Evolutionary conservation across 2,888 invertebrate genomes (phyloP), one percentile per base, ranked within the genome.

Genomic region (Chymomyza procnemis): DNA sequence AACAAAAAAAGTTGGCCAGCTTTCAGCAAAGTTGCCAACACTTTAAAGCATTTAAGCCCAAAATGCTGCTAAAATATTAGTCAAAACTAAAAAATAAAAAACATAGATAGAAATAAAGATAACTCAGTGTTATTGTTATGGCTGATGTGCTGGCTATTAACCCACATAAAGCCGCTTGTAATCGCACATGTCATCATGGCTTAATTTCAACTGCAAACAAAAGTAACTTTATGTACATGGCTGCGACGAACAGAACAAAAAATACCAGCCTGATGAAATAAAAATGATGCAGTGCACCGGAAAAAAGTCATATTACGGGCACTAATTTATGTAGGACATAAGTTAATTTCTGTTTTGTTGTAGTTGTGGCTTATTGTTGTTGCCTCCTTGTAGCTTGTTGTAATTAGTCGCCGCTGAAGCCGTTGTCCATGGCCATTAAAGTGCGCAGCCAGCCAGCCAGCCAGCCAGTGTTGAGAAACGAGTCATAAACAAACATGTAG

Each of bases 271-370:
- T 26, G 26, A 26, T 26, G 26, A 26, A 26, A 26, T 26, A 41
- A 41, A 41, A 41, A 41, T 41, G 34, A 41, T 14, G 34, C 34
- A 41, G 41, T 34, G 60, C 14, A n/a, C 60, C 61, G 69, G 68
- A 78, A 85, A 18, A 74, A 77, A 79, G 71, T 81, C 76, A 69
- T 72, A 78, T 79, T 66, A 74, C 72, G 64, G 64, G 64, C 61
- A 71, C 69, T 80, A 79, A 85, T 85, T 87, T 87, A 85, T 85
- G 84, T 71, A 73, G 76, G 79, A 85, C 86, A 87, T 85, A 87
- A 85, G 87, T 80, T 87, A 71, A 82, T 75, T 82, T 81, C 73
- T 80, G 80, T 77, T 87, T 80, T 55, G 26, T 47, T 19, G 57
- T 52, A 54, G 61, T 54, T 64, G 48, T 64, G 30, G 34, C n/a